Evolutionary conservation across 2,888 invertebrate species (phyloP), one percentile per base, ranked within the genome.

Genomic region (Copidosoma aretas): DNA sequence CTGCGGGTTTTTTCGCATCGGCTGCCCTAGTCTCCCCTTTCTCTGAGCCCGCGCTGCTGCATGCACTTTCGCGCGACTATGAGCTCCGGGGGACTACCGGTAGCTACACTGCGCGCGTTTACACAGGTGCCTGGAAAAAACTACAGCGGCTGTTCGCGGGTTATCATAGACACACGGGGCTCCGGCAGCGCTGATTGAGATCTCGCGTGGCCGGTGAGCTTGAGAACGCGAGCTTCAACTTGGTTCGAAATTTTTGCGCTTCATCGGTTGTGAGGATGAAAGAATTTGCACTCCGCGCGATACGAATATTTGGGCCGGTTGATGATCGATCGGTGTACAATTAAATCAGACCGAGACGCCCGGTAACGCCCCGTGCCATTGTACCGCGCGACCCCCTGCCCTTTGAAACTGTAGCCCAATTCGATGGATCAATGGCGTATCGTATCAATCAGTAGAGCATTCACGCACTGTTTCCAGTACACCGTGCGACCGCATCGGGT

Each of bases 391-490:
- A 32, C 32, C 32, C 32, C 10, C 22, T 63, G 15, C 10, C 1
- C 32, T 43, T 64, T 64, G 58, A 64, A 39, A 52, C 41, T 10
- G 5, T 12, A 22, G n/a, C 22, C 58, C 51, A 14, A 12, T 41
- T 41, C 58, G 25, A 52, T 39, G 12, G 24, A 52, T 58, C 22
- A 58, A 58, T 8, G 52, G 41, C n/a, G n/a, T 64, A 64, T 64
- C 52, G 15, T 39, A n/a, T 39, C 39, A 15, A 51, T 64, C 64
- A 64, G 51, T 52, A 59, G 4, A 32, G 52, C 46, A 57, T 64
- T 46, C 12, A 63, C n/a, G n/a, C 32, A 32, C 12, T 51, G 54
- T 57, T 24, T 39, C 57, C 10, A 49, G 57, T 32, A 19, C 32
- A 46, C 51, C 25, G 32, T 57, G 52, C 54, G 21, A 15, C 17